Base-by-base conservation (phyloP, 2,888 invertebrate genomes). In the Muscina levida region DNA sequence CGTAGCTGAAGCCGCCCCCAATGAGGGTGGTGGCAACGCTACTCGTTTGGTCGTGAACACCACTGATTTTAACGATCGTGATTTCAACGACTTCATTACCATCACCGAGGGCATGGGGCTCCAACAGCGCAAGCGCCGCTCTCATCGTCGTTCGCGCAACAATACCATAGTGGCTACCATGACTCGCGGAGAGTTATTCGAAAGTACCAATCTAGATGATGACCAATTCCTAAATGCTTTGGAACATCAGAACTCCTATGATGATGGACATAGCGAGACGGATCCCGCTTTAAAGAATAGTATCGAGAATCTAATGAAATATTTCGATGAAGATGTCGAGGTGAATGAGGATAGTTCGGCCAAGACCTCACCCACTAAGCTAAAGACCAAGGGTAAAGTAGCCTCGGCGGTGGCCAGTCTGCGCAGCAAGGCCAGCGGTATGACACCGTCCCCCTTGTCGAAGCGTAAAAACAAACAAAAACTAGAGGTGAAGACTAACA, bases 241-340 rank as follows among this genome's bases (percentile, higher is more conserved):
- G 62, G 87, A 86, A 39, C 81, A 85, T 56, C 86, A 89, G 31
- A 85, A 85, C 48, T 85, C 86, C 0, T 85, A 83, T 44, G 76
- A 72, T 3, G 46, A 51, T 4, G n/a, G 8, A 1, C 39, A 59
- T n/a, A 11, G 59, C 10, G 48, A 24, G 22, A 46, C 59, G 48
- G 31, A 39, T n/a, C 31, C 62, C 1, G 59, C 79, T 0, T 67
- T 84, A 0, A 31, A 79, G 0, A 82, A 57, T 0, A 87, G 84
- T n/a, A 85, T 85, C 26, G 71, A 86, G 67, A 85, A 87, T 57
- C 82, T 89, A 0, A 84, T 89, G 84, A 86, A 85, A 42, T 90
- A 88, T 72, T 89, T 89, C 31, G 86, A 86, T 59, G 87, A 89
- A 71, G 87, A 89, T 19, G 85, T 88, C 0, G 72, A 82, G 5